These are phyloP conservation scores for Ramazzottius varieornatus DNA, from an alignment of 2,888 invertebrate species.

Conservation along the genomic window DNA sequence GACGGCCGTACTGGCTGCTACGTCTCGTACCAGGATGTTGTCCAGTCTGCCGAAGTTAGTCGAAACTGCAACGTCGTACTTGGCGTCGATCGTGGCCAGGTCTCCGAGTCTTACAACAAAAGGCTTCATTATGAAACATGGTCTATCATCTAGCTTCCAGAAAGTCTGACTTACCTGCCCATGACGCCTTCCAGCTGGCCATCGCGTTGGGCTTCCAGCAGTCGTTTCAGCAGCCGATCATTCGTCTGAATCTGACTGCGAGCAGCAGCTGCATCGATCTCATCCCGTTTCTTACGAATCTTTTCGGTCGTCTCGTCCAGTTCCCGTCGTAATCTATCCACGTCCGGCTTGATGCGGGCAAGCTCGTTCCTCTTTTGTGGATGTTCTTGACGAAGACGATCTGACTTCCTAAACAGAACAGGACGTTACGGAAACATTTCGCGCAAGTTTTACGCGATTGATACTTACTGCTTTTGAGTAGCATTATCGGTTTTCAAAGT, in stretches of 20 bases:
- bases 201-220: neutral
- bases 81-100: neutral
- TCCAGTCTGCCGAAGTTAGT: neutral
- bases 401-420: too few species aligned
- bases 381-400: too few species aligned
- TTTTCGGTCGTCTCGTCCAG: neutral
- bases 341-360: neutral
- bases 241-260: neutral
- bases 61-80: neutral
- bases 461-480: too few species aligned
- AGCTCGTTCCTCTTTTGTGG: neutral
- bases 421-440: too few species aligned
- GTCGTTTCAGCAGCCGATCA: neutral
- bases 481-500: too few species aligned
- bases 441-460: too few species aligned
- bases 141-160: too few species aligned
- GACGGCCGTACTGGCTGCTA: neutral
- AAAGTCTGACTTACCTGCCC: neutral
- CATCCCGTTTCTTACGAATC: neutral
- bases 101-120: constrained; percentile 1
- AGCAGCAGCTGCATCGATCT: neutral
- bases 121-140: neutral
- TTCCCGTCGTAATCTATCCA: neutral
- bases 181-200: neutral
- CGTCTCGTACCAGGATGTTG: neutral